Base-by-base conservation (phyloP, 2,113 vertebrate genomes). In the Ciconia maguari region DNA sequence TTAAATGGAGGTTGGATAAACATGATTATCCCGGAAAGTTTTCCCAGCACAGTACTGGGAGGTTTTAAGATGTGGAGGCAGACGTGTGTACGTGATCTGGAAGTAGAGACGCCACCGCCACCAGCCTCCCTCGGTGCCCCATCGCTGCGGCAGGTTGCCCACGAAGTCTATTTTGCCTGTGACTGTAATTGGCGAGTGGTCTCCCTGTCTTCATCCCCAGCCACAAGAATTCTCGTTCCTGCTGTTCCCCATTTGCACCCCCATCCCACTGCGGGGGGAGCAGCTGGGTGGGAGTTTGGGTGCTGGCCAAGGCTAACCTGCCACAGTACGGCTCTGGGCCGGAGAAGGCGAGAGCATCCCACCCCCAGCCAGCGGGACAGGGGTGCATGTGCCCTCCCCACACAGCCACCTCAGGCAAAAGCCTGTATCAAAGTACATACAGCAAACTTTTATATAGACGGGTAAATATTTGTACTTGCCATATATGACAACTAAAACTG, bases 1-100 rank as follows among this genome's bases (percentile, higher is more conserved):
- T 97, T 93, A 91, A 95, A 72, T 69, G 65, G 76, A 92, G 55
- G 42, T 18, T 89, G 64, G 76, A 89, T 87, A 77, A 93, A 96
- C 88, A 92, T 0, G 13, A 90, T 94, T 92, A 92, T 78, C 41
- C 44, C 26, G 76, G 18, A 57, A 87, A 89, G 38, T 17, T 89
- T 95, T 96, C 65, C 44, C 72, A 41, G 83, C 24, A 20, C 44
- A 78, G 55, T 29, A 77, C 18, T 0, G 0, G 42, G 26, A 93
- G 44, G 42, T 36, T 87, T 79, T 69, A 57, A 76, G 69, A 86
- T 36, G 58, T 1, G 1, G 62, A 64, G 41, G 44, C 61, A 92
- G 69, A 75, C 0, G 1, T 1, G 3, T 5, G 8, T 48, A 70
- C 1, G 6, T 90, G 80, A 77, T 49, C 55, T 64, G 86, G 64